These are phyloP conservation scores for Aplysina aerophoba DNA, from an alignment of 37 sponge, comb jelly and placozoan species.

Conservation along the genomic window DNA sequence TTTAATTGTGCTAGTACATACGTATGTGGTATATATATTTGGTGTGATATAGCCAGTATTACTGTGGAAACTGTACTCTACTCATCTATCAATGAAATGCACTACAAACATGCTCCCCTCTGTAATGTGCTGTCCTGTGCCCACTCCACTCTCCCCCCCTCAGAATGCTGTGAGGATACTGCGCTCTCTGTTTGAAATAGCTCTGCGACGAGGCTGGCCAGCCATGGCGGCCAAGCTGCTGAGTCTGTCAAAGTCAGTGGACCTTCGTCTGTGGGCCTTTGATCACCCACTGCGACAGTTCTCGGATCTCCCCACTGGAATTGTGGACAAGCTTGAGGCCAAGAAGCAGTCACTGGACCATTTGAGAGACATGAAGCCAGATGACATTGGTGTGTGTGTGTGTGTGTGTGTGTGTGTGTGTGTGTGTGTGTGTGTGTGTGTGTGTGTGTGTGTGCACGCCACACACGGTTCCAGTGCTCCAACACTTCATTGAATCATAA, in stretches of 20 bases:
- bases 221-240: constrained; percentile 69
- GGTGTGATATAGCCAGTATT: too few relatives aligned
- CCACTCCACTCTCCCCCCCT: not conserved
- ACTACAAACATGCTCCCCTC: too few relatives aligned
- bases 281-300: constrained; percentile 95
- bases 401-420: too few relatives aligned
- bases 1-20: too few relatives aligned
- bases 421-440: too few relatives aligned
- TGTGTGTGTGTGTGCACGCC: not conserved
- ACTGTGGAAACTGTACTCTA: too few relatives aligned
- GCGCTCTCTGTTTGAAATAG: constrained; percentile 93
- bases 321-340: constrained; percentile 65
- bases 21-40: too few relatives aligned
- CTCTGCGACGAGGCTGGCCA: constrained; percentile 79
- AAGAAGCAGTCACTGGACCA: constrained; percentile 64
- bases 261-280: constrained; percentile 83
- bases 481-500: too few relatives aligned
- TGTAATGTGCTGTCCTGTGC: too few relatives aligned
- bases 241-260: constrained; percentile 78
- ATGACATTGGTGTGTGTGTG: constrained; percentile 81
- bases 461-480: too few relatives aligned
- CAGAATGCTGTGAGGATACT: constrained; percentile 93
- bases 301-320: constrained; percentile 54
- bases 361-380: constrained; percentile 84
- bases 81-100: too few relatives aligned